Evolutionary conservation across 1,140 invertebrate genomes (phyloP), one percentile per base, ranked within the genome.

Genomic region (Teleogryllus occipitalis): DNA sequence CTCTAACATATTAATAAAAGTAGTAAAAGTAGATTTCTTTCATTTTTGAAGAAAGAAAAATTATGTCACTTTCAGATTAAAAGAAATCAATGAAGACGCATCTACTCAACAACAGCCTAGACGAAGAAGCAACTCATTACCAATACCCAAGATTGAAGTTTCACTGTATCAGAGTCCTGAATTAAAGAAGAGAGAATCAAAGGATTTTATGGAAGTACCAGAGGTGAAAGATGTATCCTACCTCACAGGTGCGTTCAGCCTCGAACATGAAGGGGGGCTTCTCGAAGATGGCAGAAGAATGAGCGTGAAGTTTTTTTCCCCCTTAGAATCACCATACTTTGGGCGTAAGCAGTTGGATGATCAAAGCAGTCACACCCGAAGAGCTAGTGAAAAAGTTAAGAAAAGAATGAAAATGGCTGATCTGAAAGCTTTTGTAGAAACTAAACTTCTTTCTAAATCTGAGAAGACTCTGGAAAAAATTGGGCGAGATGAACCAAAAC

Each of bases 141-240:
- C 97, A 0, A 96, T 97, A 85, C 96, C 96, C 12, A 96, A 97
- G 89, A 96, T 96, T 75, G 93, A 96, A 85, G 91, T 97, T 7
- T 95, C 94, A 0, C 88, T 96, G 77, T 95, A 95, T 84, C 93
- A 95, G 83, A 93, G 90, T 82, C 90, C 91, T 0, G 92, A 94
- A 74, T 89, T 88, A 22, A 92, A 91, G 81, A 89, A 87, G 79
- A 92, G 90, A 83, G 86, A 90, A 6, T 85, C 90, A 7, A 94
- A 93, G 85, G 93, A 93, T 82, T 92, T 93, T 81, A 93, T 93
- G 75, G 93, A 94, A 86, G 88, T 93, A 21, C 92, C 92, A 0
- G 93, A 94, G 82, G 83, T 87, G 0, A 91, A 90, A 82, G 91
- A 93, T 80, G 87, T 90, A 15, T 88, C 91, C 1, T 85, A 89